These are phyloP conservation scores for Muntiacus reevesi DNA, from an alignment of 2,113 vertebrate genomes.

Conservation along the genomic window DNA sequence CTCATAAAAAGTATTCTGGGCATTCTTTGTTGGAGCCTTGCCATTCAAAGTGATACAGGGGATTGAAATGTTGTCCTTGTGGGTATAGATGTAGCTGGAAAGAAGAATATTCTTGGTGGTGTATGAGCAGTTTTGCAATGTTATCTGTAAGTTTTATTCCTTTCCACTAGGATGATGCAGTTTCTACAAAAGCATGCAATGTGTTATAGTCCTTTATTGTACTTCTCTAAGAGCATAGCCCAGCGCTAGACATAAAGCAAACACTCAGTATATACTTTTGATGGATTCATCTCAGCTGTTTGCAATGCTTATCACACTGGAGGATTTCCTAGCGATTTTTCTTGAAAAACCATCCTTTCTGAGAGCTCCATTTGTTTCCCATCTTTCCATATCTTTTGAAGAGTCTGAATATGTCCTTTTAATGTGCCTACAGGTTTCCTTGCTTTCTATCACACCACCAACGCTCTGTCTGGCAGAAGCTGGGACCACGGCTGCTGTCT, in stretches of 20 bases:
- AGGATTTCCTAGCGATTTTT: constrained; percentile 35
- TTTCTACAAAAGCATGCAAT: neutral
- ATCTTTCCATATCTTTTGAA: constrained; percentile 52
- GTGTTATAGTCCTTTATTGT: neutral
- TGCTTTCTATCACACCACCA: constrained; percentile 73
- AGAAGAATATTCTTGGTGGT: neutral
- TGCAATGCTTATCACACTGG: constrained; percentile 43
- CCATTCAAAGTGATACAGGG: neutral
- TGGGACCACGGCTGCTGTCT: constrained; percentile 64
- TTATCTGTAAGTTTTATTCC: neutral
- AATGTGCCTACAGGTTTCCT: constrained; percentile 63
- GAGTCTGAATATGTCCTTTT: constrained; percentile 68
- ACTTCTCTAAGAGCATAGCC: neutral
- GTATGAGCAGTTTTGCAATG: neutral
- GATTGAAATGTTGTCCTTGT: neutral
- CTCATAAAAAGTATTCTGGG: neutral
- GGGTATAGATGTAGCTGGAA: neutral
- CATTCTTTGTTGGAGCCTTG: neutral
- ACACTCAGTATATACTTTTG: neutral
- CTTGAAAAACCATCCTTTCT: constrained; percentile 23
- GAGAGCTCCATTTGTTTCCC: constrained; percentile 57
- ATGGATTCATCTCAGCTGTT: constrained; percentile 54
- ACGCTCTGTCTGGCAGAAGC: constrained; percentile 72
- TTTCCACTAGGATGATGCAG: neutral
- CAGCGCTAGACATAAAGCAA: neutral